phyloP scores from a whole-genome alignment of 2,113 vertebrate genomes.

The Tachysurus vachellii region DNA sequence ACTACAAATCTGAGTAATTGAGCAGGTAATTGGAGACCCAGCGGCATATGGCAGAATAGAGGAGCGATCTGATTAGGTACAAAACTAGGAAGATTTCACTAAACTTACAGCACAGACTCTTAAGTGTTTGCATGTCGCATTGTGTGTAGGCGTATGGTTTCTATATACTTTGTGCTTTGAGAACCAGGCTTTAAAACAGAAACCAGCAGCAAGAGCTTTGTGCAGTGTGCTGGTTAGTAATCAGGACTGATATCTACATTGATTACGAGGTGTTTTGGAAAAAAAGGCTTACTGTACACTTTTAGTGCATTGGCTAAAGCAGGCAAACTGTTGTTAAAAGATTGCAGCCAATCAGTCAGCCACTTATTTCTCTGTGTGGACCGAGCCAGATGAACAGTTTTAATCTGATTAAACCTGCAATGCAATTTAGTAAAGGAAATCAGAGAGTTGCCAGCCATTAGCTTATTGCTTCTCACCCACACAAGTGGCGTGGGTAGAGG shows the following conservation, averaged over 20 bases:
- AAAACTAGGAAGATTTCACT: neutral
- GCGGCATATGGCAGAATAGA: neutral
- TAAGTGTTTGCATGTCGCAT: conserved; percentile 8
- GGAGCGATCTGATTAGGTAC: neutral
- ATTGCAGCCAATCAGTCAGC: conserved; percentile 45
- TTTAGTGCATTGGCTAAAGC: conserved; percentile 18
- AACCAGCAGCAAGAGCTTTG: neutral
- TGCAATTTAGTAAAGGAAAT: conserved; percentile 57
- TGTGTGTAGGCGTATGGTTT: neutral
- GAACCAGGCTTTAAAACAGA: neutral
- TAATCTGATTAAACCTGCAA: conserved; percentile 54
- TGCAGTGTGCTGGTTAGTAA: neutral
- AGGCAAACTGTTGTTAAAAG: conserved; percentile 32
- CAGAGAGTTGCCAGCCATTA: conserved; percentile 50
- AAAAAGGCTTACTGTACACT: conserved; percentile 29
- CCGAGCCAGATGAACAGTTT: conserved; percentile 46
- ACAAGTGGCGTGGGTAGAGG: conserved; percentile 34
- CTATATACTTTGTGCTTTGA: neutral
- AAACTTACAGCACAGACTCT: neutral
- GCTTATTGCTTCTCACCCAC: conserved; percentile 47
- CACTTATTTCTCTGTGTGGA: conserved; percentile 46
- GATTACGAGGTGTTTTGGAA: conserved; percentile 14
- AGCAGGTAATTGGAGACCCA: conserved; percentile 4
- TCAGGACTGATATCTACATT: conserved; percentile 21
- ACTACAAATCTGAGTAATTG: conserved; percentile 37